Percentiles rank a stretch among this genome's conserved stretches.
Conservation (phyloP, 2,888 invertebrate genomes). For the Dinocampus coccinellae region DNA sequence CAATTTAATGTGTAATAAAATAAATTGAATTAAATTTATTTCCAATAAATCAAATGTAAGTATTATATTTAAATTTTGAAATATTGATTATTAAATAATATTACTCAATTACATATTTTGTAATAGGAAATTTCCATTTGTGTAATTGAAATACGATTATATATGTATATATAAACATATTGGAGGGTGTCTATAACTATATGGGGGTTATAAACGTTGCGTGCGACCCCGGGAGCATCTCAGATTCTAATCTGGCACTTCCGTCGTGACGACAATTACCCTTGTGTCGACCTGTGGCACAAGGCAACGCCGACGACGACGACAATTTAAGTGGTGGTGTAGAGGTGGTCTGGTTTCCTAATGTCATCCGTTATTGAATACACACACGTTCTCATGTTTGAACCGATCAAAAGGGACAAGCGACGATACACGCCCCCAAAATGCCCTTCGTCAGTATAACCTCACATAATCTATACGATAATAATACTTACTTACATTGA, state of each 20-base stretch:
- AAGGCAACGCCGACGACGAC: too few species aligned
- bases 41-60: background rate
- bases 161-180: background rate
- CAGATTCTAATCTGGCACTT: constrained; percentile 68
- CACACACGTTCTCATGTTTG: constrained; percentile 18
- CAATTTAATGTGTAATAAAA: too few species aligned
- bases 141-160: background rate
- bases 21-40: background rate
- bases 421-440: constrained; percentile 2
- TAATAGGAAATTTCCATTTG: background rate
- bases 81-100: background rate
- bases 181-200: constrained; percentile 1
- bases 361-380: constrained; percentile 41
- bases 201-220: constrained; percentile 50
- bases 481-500: background rate
- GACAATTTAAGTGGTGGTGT: background rate
- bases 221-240: constrained; percentile 60
- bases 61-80: background rate
- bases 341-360: constrained; percentile 39
- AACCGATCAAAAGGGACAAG: constrained; percentile 26
- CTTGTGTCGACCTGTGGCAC: constrained; percentile 37
- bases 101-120: background rate
- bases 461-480: constrained; percentile 8
- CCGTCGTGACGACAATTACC: constrained; percentile 64
- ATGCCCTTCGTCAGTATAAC: constrained; percentile 7